These are phyloP conservation scores for Omphaloscelis lunosa DNA, from an alignment of 2,888 invertebrate genomes.

Conservation along the genomic window DNA sequence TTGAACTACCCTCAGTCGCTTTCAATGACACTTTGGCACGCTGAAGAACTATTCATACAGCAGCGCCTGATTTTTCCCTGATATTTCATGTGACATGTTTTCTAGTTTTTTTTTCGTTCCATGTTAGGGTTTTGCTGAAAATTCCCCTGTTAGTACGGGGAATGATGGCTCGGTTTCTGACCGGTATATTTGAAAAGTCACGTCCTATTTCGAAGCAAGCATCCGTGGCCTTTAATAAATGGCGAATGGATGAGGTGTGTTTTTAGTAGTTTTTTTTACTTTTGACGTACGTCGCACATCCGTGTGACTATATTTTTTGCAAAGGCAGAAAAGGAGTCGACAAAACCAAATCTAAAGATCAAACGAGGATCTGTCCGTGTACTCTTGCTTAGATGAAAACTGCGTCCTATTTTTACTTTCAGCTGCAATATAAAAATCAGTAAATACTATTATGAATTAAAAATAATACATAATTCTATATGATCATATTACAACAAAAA, in stretches of 20 bases:
- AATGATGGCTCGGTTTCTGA: conserved; percentile 37
- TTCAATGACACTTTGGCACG: conserved; percentile 77
- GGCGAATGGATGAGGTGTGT: neutral
- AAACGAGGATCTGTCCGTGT: neutral
- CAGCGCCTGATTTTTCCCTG: conserved; percentile 70
- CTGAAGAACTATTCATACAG: conserved; percentile 79
- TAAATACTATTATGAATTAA: neutral
- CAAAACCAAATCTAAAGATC: neutral
- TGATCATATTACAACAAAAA: neutral
- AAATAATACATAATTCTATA: neutral
- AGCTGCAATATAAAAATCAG: neutral
- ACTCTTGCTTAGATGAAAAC: neutral
- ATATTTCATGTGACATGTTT: conserved; percentile 72
- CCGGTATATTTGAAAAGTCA: conserved; percentile 50
- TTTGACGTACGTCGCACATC: neutral
- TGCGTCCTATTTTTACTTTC: neutral
- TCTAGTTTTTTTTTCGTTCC: conserved; percentile 58
- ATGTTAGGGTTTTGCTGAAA: conserved; percentile 61
- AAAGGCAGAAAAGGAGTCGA: neutral
- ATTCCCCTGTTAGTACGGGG: conserved; percentile 48
- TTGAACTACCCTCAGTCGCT: conserved; percentile 53
- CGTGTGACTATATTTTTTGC: too few species aligned
- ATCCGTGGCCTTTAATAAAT: conserved; percentile 10
- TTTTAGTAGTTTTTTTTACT: neutral
- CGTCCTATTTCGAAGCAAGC: conserved; percentile 30